phyloP scores from a whole-genome alignment of 2,888 invertebrate species.

The Odontothrips loti region DNA sequence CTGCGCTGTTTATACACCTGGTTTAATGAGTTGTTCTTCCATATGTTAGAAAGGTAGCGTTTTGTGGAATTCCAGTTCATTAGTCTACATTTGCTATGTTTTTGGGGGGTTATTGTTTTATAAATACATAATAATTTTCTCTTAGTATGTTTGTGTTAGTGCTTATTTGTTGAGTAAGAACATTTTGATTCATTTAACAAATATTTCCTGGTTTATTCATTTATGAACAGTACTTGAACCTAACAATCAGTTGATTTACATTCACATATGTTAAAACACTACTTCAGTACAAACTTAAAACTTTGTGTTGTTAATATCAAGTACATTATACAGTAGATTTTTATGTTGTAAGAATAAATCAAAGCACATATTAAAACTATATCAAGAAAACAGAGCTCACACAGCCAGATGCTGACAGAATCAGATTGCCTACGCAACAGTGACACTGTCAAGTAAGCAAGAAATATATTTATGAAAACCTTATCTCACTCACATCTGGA shows the following conservation, averaged over 20 bases:
- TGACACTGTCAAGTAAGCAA: background rate
- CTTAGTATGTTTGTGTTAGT: background rate
- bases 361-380: background rate
- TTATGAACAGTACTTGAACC: background rate
- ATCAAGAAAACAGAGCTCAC: background rate
- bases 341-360: background rate
- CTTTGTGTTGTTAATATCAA: background rate
- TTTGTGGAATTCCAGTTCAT: too few species aligned
- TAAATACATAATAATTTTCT: background rate
- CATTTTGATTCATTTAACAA: background rate
- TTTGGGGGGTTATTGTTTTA: too few species aligned
- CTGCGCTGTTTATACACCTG: too few species aligned
- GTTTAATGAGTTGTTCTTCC: too few species aligned
- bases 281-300: background rate
- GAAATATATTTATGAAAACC: background rate
- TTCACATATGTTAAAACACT: background rate
- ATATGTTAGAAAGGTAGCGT: too few species aligned
- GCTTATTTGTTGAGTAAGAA: background rate
- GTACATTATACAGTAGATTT: background rate
- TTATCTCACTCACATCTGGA: background rate
- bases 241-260: constrained; percentile 9
- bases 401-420: background rate
- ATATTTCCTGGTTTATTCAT: background rate
- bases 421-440: background rate
- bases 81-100: too few species aligned